These are phyloP conservation scores for Fissipunctia ypsillon DNA, from an alignment of 2,888 invertebrate species.

Conservation along the genomic window DNA sequence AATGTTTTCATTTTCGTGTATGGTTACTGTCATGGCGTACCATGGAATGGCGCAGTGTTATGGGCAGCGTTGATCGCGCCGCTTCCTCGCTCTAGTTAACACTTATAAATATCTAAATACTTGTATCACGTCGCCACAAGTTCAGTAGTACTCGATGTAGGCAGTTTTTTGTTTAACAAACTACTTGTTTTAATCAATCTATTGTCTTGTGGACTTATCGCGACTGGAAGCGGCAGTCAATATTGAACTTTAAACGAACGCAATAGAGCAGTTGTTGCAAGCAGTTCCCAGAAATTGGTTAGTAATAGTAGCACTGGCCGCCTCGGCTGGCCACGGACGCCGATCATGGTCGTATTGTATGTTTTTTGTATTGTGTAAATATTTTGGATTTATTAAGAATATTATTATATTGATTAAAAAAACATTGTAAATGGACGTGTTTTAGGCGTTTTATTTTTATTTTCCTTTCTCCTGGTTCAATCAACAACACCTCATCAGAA, in stretches of 20 bases:
- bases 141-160: constrained; percentile 27
- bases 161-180: constrained; percentile 48
- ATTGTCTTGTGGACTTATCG: constrained; percentile 50
- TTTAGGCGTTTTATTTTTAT: constrained; percentile 77
- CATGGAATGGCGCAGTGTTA: constrained; percentile 42
- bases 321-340: constrained; percentile 79
- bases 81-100: constrained; percentile 36
- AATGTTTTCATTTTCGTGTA: constrained; percentile 31
- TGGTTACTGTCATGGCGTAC: constrained; percentile 32
- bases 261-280: constrained; percentile 69
- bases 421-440: constrained; percentile 87
- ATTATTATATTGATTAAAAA: constrained; percentile 91
- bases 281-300: constrained; percentile 64
- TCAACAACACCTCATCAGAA: background rate
- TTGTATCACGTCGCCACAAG: constrained; percentile 29
- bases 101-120: constrained; percentile 36
- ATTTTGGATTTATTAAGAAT: constrained; percentile 91
- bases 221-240: constrained; percentile 63
- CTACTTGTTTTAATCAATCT: constrained; percentile 46
- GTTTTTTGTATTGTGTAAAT: constrained; percentile 91
- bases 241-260: constrained; percentile 61
- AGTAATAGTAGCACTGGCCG: constrained; percentile 65
- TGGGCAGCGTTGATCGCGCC: constrained; percentile 41
- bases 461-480: background rate
- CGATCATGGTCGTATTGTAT: constrained; percentile 87